These are phyloP conservation scores for Hydrotaea cyrtoneurina DNA, from an alignment of 2,888 invertebrate genomes.

Conservation along the genomic window DNA sequence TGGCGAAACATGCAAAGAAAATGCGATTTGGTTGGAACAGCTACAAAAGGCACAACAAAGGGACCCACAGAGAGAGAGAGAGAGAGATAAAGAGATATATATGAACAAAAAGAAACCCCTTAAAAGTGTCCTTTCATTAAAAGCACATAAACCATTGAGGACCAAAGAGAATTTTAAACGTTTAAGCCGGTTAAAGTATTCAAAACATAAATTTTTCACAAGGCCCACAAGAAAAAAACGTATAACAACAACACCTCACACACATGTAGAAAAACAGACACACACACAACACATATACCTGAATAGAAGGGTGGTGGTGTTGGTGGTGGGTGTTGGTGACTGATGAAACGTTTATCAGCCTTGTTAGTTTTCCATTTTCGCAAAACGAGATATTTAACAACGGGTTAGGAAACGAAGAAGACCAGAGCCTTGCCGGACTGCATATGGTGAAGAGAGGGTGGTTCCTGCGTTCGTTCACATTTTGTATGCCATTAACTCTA, in stretches of 20 bases:
- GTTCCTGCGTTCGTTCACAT: neutral
- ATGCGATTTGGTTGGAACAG: neutral
- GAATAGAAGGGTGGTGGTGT: neutral
- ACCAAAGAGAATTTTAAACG: conserved; percentile 27
- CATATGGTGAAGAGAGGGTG: neutral
- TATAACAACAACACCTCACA: neutral
- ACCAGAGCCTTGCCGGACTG: neutral
- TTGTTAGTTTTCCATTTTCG: conserved; percentile 21
- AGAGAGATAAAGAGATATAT: too few relatives aligned
- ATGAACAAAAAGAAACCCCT: conserved; percentile 29
- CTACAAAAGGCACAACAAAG: neutral
- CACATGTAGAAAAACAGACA: neutral
- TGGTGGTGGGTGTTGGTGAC: conserved; percentile 3
- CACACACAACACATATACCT: neutral
- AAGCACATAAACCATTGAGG: conserved; percentile 7
- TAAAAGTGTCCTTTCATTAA: conserved; percentile 60
- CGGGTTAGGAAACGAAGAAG: neutral
- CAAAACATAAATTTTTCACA: conserved; percentile 57
- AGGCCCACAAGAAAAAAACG: conserved; percentile 13
- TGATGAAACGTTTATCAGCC: conserved; percentile 36
- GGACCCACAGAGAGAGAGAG: neutral
- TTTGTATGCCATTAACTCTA: conserved; percentile 45
- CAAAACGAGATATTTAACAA: neutral
- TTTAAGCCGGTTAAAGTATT: conserved; percentile 48
- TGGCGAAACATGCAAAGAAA: neutral